These are phyloP conservation scores for Equus przewalskii DNA, from an alignment of 2,113 vertebrate genomes.

Conservation along the genomic window DNA sequence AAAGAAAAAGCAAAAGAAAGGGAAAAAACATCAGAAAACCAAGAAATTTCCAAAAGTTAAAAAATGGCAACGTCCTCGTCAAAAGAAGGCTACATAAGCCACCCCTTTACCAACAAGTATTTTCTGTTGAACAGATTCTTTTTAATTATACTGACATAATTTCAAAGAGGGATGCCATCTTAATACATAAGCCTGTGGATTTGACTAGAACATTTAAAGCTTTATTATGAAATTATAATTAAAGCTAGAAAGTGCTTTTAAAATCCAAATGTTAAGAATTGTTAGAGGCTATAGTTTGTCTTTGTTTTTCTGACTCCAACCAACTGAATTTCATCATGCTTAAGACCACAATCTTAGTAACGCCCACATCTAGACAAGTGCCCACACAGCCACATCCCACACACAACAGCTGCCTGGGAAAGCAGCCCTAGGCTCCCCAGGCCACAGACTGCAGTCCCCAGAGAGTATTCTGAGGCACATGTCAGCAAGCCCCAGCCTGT, in stretches of 20 bases:
- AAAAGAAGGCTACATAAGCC: constrained; percentile 53
- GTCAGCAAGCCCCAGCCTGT: not conserved
- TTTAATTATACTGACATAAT: constrained; percentile 28
- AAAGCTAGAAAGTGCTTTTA: constrained; percentile 28
- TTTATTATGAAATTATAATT: constrained; percentile 41
- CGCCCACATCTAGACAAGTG: not conserved
- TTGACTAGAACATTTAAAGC: constrained; percentile 32
- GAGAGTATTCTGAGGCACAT: not conserved
- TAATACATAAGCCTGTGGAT: not conserved
- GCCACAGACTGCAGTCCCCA: not conserved
- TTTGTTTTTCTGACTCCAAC: not conserved
- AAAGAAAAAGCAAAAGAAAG: constrained; percentile 68
- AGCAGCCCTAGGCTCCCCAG: not conserved
- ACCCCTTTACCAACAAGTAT: constrained; percentile 4
- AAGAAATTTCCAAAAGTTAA: constrained; percentile 29
- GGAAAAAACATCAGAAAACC: not conserved
- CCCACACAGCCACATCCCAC: not conserved
- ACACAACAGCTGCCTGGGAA: not conserved
- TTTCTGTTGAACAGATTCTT: not conserved
- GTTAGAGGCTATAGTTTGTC: not conserved
- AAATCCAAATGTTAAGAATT: constrained; percentile 45
- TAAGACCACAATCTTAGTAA: not conserved
- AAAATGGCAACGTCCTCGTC: not conserved
- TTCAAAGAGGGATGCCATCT: not conserved
- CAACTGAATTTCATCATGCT: constrained; percentile 19